Base-by-base conservation (phyloP, 2,113 vertebrate species). In the Echinops telfairi region DNA sequence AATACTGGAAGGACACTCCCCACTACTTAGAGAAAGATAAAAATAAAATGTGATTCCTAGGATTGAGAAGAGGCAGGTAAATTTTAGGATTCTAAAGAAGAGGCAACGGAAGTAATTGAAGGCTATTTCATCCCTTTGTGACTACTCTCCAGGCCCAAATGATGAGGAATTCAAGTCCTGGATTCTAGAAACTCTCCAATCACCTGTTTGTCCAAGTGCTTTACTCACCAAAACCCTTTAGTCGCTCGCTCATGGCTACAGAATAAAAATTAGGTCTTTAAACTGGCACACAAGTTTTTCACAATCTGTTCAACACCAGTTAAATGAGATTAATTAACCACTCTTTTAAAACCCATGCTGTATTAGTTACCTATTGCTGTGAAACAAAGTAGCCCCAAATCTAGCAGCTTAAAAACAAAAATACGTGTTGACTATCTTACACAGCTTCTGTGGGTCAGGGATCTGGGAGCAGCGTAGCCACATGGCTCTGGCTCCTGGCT, bases 221-320 rank as follows among this genome's bases (percentile, higher is more conserved):
- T 82, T 81, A 60, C 47, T 84, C 16, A 71, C 92, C 6, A 73
- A 87, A 94, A 91, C 17, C 58, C 66, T 91, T 91, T 60, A 84
- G 60, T 40, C 27, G 80, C 60, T 87, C 31, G 68, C 27, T 58
- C 57, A 78, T 53, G 31, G 53, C 90, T 81, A 77, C 10, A 89
- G 47, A 93, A 96, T 91, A 84, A 94, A 82, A 91, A n/a, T 78
- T 22, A 17, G 9, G 58, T 82, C 87, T 88, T 86, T 43, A 93
- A 66, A 89, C 11, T 66, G 16, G 23, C 43, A n/a, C 27, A 81
- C 47, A 91, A 81, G 40, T 71, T 83, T 94, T 86, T 83, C 14
- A 68, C 23, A 88, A 89, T 94, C 77, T 91, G 58, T 83, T 91
- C 27, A 88, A 89, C 19, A 88, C 27, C 8, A 94, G 79, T 95